phyloP scores from a whole-genome alignment of 2,888 invertebrate species.

The Orthosia incerta region DNA sequence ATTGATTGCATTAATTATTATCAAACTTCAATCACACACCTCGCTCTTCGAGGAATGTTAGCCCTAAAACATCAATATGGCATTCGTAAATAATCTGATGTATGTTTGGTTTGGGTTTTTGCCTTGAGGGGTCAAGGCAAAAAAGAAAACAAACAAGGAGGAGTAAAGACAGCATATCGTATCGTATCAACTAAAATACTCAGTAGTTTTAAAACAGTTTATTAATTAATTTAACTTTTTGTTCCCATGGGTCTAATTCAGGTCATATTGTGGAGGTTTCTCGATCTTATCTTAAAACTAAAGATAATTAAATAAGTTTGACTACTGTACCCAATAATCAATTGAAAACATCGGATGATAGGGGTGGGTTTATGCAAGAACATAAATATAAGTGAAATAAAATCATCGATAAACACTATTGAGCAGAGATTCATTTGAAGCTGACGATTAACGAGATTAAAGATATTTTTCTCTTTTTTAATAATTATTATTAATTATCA shows the following conservation, averaged over 20 bases:
- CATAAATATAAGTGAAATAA: conserved; percentile 62
- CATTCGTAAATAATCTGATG: background rate
- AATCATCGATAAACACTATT: conserved; percentile 63
- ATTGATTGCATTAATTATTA: conserved; percentile 10
- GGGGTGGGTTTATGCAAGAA: conserved; percentile 87
- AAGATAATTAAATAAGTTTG: conserved; percentile 68
- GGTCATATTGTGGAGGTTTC: conserved; percentile 62
- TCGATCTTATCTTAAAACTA: conserved; percentile 71
- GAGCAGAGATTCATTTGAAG: conserved; percentile 85
- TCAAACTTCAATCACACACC: background rate
- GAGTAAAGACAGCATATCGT: conserved; percentile 8
- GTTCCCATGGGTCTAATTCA: conserved; percentile 56
- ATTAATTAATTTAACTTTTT: conserved; percentile 57
- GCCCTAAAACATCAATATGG: conserved; percentile 3
- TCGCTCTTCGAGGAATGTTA: conserved; percentile 4
- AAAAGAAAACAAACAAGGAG: conserved; percentile 2
- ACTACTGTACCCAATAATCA: conserved; percentile 63
- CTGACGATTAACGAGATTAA: conserved; percentile 42
- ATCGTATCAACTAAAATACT: conserved; percentile 54
- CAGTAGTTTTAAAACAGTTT: conserved; percentile 61
- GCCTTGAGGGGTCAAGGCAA: background rate
- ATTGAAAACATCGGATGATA: conserved; percentile 72
- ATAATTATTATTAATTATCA: too few relatives aligned
- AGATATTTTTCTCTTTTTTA: too few relatives aligned
- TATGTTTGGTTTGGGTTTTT: background rate